A percentile compares a stretch with the other conserved stretches of the same genome.
Conservation (phyloP, 2,113 vertebrate species). For the Peucedramus taeniatus region DNA sequence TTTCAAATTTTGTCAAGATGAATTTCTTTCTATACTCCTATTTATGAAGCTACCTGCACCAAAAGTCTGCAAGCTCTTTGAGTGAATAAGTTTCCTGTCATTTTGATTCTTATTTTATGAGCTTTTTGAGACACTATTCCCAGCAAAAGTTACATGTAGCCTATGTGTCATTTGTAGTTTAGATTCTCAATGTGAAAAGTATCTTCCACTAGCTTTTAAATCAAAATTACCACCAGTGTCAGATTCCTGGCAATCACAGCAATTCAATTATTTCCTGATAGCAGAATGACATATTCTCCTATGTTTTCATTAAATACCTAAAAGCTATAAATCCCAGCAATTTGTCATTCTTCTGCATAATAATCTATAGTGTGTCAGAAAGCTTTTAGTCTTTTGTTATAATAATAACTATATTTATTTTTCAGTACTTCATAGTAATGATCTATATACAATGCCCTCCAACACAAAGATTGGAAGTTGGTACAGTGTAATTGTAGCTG, state of each 20-base stretch:
- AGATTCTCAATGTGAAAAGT: conserved; percentile 1
- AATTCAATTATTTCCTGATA: conserved; percentile 39
- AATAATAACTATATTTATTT: conserved; percentile 34
- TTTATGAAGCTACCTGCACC: background rate
- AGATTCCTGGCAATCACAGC: conserved; percentile 14
- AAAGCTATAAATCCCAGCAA: conserved; percentile 17
- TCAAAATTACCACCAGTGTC: conserved; percentile 26
- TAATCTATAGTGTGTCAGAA: conserved; percentile 6
- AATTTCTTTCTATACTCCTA: background rate
- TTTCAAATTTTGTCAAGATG: background rate
- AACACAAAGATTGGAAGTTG: background rate
- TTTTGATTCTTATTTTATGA: conserved; percentile 33
- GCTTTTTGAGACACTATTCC: background rate
- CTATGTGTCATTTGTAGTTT: background rate
- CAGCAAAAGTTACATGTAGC: background rate
- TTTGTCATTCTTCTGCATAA: background rate
- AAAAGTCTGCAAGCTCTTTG: background rate
- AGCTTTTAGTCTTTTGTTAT: conserved; percentile 39
- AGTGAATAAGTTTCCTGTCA: background rate
- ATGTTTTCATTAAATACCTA: conserved; percentile 34
- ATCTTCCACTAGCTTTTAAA: conserved; percentile 37
- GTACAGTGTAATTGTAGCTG: background rate
- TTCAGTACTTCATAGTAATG: conserved; percentile 4
- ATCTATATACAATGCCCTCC: background rate
- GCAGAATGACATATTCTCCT: background rate